A percentile compares a stretch with the other conserved stretches of the same genome.
phyloP scores from a whole-genome alignment of 2,797 vertebrate species.

The Lacerta viridis region DNA sequence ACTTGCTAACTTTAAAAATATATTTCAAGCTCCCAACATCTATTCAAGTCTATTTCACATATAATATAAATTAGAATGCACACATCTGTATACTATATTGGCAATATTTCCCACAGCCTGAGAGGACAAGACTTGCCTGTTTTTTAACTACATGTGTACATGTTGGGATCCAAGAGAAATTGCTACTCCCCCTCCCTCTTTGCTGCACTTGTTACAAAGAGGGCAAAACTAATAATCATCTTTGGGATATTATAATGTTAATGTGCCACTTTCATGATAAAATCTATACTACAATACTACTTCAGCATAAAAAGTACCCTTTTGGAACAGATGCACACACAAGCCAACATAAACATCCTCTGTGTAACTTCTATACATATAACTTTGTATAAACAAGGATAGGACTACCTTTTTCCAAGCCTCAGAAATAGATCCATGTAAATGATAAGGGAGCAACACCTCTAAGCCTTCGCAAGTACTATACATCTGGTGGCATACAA shows the following conservation, averaged over 20 bases:
- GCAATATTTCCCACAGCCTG: neutral
- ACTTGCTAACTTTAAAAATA: neutral
- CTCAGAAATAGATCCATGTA: slow-evolving; percentile 87
- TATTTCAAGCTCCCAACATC: neutral
- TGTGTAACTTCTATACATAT: neutral
- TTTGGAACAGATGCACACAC: slow-evolving; percentile 11
- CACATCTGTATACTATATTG: neutral
- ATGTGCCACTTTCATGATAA: slow-evolving; percentile 10
- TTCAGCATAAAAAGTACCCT: neutral
- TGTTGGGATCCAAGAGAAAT: neutral
- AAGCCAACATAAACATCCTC: neutral
- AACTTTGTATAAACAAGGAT: neutral
- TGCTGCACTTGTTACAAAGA: neutral
- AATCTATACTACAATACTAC: neutral
- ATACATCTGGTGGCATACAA: slow-evolving; percentile 93
- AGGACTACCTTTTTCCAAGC: slow-evolving; percentile 92
- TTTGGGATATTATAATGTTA: neutral
- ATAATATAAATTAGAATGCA: neutral
- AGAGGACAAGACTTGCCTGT: neutral
- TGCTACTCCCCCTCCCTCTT: neutral
- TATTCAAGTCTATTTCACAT: neutral
- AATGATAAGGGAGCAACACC: slow-evolving; percentile 84
- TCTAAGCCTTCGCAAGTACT: slow-evolving; percentile 94
- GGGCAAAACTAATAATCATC: neutral
- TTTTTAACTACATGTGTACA: neutral